phyloP scores from a whole-genome alignment of 2,113 vertebrate genomes.

The Raphicerus campestris region DNA sequence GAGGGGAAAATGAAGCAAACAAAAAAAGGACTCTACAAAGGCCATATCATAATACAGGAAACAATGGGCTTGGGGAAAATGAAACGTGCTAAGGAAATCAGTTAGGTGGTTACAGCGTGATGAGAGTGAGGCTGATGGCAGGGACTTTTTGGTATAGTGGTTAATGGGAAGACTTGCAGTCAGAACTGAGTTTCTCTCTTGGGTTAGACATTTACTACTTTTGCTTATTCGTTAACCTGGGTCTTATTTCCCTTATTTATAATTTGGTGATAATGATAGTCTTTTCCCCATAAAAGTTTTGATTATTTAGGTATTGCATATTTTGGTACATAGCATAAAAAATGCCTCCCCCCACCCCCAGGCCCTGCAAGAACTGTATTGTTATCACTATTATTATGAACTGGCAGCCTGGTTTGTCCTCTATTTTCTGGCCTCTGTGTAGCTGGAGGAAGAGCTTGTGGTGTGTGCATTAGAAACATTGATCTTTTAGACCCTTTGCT shows the following conservation, averaged over 20 bases:
- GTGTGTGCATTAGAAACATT: neutral
- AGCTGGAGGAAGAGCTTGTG: neutral
- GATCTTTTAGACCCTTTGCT: neutral
- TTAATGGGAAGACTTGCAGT: neutral
- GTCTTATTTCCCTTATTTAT: neutral
- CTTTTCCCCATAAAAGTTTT: neutral
- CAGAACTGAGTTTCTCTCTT: neutral
- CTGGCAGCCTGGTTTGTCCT: neutral
- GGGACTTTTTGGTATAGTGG: neutral
- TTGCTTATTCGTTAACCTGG: neutral
- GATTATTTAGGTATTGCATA: neutral
- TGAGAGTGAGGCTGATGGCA: no score
- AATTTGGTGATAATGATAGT: neutral
- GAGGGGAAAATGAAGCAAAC: neutral
- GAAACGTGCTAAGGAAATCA: neutral
- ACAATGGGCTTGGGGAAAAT: no score
- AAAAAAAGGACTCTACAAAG: neutral
- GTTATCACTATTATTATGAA: neutral
- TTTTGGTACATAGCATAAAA: neutral
- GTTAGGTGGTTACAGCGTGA: neutral
- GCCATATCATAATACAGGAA: neutral
- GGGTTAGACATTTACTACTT: neutral
- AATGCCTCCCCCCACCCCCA: neutral
- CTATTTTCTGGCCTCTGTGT: neutral
- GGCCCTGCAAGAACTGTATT: neutral